Base-by-base conservation (phyloP, 2,888 invertebrate genomes). In the Eurytoma californica region DNA sequence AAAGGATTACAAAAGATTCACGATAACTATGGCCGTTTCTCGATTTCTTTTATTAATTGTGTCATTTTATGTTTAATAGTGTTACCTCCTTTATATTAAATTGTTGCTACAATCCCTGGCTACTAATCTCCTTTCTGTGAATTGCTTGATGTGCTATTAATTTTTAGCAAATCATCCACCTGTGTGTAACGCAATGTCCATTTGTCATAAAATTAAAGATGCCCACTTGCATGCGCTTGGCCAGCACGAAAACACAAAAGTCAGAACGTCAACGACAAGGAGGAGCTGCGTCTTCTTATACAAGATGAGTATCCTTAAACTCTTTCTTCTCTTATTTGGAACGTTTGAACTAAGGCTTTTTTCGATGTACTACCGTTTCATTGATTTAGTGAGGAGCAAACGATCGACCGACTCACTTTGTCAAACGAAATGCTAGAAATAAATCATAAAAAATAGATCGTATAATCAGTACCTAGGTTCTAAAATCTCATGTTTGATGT, bases 401-500 rank as follows among this genome's bases (percentile, higher is more conserved):
- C 7, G 1, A 39, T 39, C 39, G 9, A 39, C 9, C 7, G 39
- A 39, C 39, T 39, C 39, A 39, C 39, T 39, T 7, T 39, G 39
- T 9, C 39, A 61, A 69, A 24, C 57, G 18, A 24, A 18, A n/a
- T 24, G n/a, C n/a, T 3, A 3, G 30, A 63, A 16, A 47, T 13
- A 24, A 61, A 5, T 0, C 0, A 55, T 24, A 16, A 2, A 39
- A 47, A 9, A 39, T 39, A 7, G 7, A 39, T 39, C 18, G 1
- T 66, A n/a, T 28, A n/a, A 72, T 24, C 20, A 2, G 24, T 47
- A n/a, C 3, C 53, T 16, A 53, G 3, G 16, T 53, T 53, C 53
- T 53, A 53, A 53, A 53, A n/a, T 1, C 39, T 28, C 16, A 16
- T 77, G 9, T 69, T 77, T 80, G 72, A 79, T 90, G 55, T 90